Conservation (phyloP, 1,140 invertebrate genomes). For the Diorhabda sublineata region DNA sequence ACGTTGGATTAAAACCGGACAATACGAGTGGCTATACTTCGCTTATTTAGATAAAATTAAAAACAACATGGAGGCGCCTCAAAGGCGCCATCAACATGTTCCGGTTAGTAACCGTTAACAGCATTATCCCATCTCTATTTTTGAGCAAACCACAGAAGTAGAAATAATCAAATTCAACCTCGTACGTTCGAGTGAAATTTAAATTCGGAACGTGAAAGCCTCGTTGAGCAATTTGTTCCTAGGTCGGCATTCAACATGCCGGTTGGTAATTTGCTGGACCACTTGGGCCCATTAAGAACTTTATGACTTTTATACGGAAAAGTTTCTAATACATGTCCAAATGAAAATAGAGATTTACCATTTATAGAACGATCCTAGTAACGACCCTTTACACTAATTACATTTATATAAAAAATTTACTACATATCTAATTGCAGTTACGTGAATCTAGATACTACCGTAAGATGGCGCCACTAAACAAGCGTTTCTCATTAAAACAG, state of each 20-base stretch:
- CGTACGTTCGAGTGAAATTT: not conserved
- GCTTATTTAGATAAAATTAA: no score
- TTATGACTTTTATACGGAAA: not conserved
- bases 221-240: slow-evolving; percentile 1
- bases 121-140: not conserved
- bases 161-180: not conserved
- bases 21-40: no score
- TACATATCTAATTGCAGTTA: no score
- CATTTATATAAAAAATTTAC: no score
- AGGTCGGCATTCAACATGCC: not conserved
- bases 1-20: no score
- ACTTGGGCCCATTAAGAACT: not conserved
- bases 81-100: no score
- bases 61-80: no score
- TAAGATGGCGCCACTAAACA: no score
- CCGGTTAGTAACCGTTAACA: no score
- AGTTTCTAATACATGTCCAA: not conserved
- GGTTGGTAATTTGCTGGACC: not conserved
- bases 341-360: not conserved
- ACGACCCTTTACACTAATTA: no score
- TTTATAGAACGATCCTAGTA: not conserved
- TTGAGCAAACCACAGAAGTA: not conserved
- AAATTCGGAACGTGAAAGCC: not conserved
- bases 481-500: no score
- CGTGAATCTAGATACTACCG: no score